Conservation (phyloP, 1,140 invertebrate genomes). For the Fragariocoptes setiger region DNA sequence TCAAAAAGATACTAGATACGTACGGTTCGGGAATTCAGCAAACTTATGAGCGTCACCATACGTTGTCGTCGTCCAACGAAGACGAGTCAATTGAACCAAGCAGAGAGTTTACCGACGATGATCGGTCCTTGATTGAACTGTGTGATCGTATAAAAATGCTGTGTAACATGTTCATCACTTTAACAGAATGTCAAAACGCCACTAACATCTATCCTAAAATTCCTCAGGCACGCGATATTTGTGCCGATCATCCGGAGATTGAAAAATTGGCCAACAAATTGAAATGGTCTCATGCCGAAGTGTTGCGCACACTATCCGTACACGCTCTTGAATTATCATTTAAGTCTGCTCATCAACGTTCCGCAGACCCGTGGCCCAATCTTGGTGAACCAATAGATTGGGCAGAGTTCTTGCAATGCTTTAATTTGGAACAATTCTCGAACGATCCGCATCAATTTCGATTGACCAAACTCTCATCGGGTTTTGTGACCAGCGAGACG, state of each 20-base stretch:
- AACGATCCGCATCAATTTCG: not conserved
- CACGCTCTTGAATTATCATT: not conserved
- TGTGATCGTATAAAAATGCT: not conserved
- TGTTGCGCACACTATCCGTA: not conserved
- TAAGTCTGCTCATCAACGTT: not conserved
- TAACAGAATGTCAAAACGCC: not conserved
- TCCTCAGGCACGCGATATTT: not conserved
- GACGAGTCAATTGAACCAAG: too few relatives aligned
- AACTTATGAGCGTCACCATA: too few relatives aligned
- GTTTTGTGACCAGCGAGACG: not conserved
- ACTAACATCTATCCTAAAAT: not conserved
- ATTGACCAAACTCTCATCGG: not conserved
- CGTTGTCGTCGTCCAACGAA: too few relatives aligned
- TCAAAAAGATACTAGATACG: not conserved
- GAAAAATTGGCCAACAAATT: not conserved
- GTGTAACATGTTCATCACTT: not conserved
- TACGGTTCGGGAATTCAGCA: not conserved
- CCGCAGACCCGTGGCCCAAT: not conserved
- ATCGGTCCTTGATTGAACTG: not conserved
- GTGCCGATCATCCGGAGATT: not conserved
- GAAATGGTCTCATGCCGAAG: not conserved
- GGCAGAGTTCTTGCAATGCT: not conserved
- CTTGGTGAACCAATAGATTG: not conserved
- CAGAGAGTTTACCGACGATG: too few relatives aligned
- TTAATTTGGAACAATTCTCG: not conserved